Evolutionary conservation across 2,797 vertebrate genomes (phyloP).

Genomic region (Mycteria americana): DNA sequence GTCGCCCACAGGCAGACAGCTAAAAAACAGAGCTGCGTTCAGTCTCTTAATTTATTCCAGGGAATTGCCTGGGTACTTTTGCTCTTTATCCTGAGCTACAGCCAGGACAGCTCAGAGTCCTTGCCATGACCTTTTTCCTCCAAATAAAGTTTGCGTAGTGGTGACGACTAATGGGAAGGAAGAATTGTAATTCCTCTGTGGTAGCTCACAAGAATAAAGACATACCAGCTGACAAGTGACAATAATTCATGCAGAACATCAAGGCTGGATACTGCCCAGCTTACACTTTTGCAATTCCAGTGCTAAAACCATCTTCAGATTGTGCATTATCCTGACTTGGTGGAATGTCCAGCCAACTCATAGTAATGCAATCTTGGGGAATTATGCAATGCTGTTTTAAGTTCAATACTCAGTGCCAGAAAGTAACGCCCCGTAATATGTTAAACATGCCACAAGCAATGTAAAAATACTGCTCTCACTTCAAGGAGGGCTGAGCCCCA

Average conservation of each 20-base stretch:
- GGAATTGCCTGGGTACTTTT: background rate
- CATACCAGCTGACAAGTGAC: conserved; percentile 26
- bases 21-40: background rate
- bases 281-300: conserved; percentile 21
- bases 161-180: conserved; percentile 2
- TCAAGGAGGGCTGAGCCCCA: background rate
- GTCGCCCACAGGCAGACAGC: background rate
- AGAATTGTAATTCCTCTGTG: conserved; percentile 19
- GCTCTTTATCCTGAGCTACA: background rate
- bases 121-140: conserved; percentile 40
- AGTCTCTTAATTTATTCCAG: conserved; percentile 4
- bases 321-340: background rate
- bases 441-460: background rate
- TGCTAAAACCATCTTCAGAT: conserved; percentile 38
- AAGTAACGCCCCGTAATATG: background rate
- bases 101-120: background rate
- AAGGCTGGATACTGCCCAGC: background rate
- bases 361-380: conserved; percentile 14
- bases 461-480: conserved; percentile 10
- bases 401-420: background rate
- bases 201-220: conserved; percentile 29
- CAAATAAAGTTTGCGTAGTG: conserved; percentile 9
- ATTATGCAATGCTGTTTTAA: conserved; percentile 42
- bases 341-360: conserved; percentile 24
- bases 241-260: conserved; percentile 40